Percentiles rank a stretch among this genome's conserved stretches.
phyloP scores from a whole-genome alignment of 2,888 invertebrate genomes.

The Ophion slaviceki region DNA sequence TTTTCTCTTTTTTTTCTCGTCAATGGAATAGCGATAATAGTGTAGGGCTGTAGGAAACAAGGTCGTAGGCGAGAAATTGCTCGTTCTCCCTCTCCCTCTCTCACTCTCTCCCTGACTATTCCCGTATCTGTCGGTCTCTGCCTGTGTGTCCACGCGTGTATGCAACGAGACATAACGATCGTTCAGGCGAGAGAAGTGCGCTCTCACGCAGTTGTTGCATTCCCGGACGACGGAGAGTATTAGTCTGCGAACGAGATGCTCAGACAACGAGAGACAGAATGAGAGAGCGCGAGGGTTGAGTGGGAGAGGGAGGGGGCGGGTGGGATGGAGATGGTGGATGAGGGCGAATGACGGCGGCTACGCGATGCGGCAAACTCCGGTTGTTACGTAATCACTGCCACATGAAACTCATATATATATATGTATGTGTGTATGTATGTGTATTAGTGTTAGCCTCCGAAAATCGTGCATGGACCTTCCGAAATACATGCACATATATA shows the following conservation, averaged over 20 bases:
- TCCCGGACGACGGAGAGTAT: constrained; percentile 60
- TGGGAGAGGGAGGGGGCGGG: constrained; percentile 26
- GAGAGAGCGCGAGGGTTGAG: constrained; percentile 53
- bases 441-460: constrained; percentile 74
- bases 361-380: constrained; percentile 74
- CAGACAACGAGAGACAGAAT: constrained; percentile 46
- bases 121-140: neutral
- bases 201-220: constrained; percentile 54
- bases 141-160: constrained; percentile 27
- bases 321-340: constrained; percentile 25
- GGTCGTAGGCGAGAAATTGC: constrained; percentile 60
- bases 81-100: neutral
- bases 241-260: constrained; percentile 47
- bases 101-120: neutral
- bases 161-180: constrained; percentile 18
- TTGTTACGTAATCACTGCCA: constrained; percentile 75
- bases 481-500: constrained; percentile 12
- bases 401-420: constrained; percentile 75
- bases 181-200: constrained; percentile 10
- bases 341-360: constrained; percentile 74
- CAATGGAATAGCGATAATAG: no score
- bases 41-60: constrained; percentile 55
- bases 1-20: neutral
- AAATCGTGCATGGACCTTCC: constrained; percentile 40
- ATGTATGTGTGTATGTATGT: neutral